Conservation (phyloP, 1,140 invertebrate species). For the Dendrolimus kikuchii region DNA sequence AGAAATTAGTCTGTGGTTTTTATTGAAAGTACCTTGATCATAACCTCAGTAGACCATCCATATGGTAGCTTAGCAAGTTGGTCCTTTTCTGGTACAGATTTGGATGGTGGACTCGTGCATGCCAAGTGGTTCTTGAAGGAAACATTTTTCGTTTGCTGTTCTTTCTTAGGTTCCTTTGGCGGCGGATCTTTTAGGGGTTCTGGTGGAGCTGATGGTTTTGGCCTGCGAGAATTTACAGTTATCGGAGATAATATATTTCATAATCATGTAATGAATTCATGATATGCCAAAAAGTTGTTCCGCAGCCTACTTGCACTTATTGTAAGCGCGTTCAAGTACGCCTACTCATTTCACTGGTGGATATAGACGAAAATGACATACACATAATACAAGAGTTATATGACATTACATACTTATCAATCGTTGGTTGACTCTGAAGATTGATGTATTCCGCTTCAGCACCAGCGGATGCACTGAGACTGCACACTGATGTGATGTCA, state of each 20-base stretch:
- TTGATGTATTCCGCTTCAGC: slow-evolving; percentile 55
- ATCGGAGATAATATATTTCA: too few relatives aligned
- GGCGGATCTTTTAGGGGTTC: slow-evolving; percentile 46
- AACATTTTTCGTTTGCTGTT: slow-evolving; percentile 62
- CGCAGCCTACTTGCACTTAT: too few relatives aligned
- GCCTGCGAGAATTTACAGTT: slow-evolving; percentile 18
- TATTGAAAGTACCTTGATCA: too few relatives aligned
- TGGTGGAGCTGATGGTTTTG: slow-evolving; percentile 42
- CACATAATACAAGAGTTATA: not conserved
- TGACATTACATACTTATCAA: slow-evolving; percentile 43
- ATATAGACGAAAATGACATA: too few relatives aligned
- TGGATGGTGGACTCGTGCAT: slow-evolving; percentile 60
- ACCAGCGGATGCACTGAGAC: slow-evolving; percentile 69
- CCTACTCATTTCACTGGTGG: too few relatives aligned
- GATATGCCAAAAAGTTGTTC: too few relatives aligned
- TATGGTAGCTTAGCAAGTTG: slow-evolving; percentile 66
- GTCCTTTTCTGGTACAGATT: slow-evolving; percentile 67
- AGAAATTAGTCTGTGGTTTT: too few relatives aligned
- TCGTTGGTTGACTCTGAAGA: slow-evolving; percentile 39
- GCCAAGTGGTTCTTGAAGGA: slow-evolving; percentile 70
- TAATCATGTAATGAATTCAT: too few relatives aligned
- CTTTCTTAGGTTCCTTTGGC: slow-evolving; percentile 55
- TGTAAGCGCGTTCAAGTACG: too few relatives aligned
- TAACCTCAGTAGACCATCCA: slow-evolving; percentile 64
- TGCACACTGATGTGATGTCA: slow-evolving; percentile 74